These are phyloP conservation scores for Hemistola chrysoprasaria DNA, from an alignment of 2,888 invertebrate species.

Conservation along the genomic window DNA sequence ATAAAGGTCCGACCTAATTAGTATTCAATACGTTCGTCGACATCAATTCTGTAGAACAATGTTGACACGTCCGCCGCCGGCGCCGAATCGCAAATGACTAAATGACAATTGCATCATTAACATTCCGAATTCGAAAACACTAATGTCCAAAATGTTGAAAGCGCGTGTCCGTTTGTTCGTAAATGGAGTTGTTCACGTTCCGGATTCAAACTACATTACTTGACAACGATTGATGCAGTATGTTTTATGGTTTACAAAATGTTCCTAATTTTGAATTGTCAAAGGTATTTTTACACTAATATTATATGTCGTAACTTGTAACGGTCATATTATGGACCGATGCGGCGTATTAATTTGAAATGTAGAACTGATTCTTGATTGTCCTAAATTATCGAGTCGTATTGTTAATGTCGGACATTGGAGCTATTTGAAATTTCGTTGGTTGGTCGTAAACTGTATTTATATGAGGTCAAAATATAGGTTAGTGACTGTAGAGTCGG, in stretches of 20 bases:
- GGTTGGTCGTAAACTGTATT: constrained; percentile 47
- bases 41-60: constrained; percentile 58
- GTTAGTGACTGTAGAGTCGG: constrained; percentile 47
- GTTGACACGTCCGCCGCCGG: constrained; percentile 65
- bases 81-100: constrained; percentile 72
- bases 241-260: too few species aligned
- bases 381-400: constrained; percentile 26
- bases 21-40: constrained; percentile 64
- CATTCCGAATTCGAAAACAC: constrained; percentile 65
- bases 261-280: constrained; percentile 7
- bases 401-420: too few species aligned
- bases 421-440: constrained; percentile 32
- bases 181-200: constrained; percentile 51
- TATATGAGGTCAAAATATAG: constrained; percentile 66
- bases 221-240: too few species aligned
- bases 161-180: constrained; percentile 48
- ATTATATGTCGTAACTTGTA: constrained; percentile 14
- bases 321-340: constrained; percentile 16
- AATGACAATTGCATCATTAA: constrained; percentile 66
- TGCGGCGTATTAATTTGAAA: constrained; percentile 25
- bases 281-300: constrained; percentile 8
- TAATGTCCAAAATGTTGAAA: constrained; percentile 56
- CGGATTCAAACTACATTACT: constrained; percentile 51
- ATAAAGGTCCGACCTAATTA: constrained; percentile 54
- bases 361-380: constrained; percentile 26